Conservation (phyloP, 2,113 vertebrate species). For the Poecile atricapillus region DNA sequence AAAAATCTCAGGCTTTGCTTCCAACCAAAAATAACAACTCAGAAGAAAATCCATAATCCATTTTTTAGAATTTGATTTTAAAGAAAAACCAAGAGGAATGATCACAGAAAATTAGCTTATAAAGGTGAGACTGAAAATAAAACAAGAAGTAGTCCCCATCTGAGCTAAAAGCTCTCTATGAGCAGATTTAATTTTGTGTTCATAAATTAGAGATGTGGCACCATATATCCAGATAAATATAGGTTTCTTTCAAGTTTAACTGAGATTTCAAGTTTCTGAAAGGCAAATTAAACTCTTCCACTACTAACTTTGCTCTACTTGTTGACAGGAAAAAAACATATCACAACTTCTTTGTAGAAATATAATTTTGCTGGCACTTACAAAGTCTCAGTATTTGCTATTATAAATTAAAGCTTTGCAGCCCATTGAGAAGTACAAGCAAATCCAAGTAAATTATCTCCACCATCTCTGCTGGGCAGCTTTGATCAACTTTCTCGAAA, state of each 20-base stretch:
- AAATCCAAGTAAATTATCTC: background rate
- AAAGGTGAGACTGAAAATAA: background rate
- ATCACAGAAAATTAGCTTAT: background rate
- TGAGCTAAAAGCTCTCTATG: background rate
- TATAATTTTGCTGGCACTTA: background rate
- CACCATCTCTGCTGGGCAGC: background rate
- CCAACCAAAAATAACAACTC: background rate
- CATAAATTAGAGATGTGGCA: background rate
- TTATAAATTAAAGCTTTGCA: background rate
- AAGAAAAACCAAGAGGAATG: background rate
- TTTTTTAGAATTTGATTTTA: background rate
- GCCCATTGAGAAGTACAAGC: background rate
- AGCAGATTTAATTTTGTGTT: background rate
- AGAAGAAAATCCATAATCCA: background rate
- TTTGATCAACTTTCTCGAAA: background rate
- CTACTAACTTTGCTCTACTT: background rate
- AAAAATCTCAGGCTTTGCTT: background rate
- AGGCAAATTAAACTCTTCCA: background rate
- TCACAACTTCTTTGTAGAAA: background rate
- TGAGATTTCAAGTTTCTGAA: background rate
- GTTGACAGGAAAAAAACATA: background rate
- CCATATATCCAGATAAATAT: background rate
- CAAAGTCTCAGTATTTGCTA: background rate
- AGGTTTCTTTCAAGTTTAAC: background rate
- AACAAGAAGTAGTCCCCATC: background rate